These are phyloP conservation scores for Hoplodrina ambigua DNA, from an alignment of 2,888 invertebrate species.

Conservation along the genomic window DNA sequence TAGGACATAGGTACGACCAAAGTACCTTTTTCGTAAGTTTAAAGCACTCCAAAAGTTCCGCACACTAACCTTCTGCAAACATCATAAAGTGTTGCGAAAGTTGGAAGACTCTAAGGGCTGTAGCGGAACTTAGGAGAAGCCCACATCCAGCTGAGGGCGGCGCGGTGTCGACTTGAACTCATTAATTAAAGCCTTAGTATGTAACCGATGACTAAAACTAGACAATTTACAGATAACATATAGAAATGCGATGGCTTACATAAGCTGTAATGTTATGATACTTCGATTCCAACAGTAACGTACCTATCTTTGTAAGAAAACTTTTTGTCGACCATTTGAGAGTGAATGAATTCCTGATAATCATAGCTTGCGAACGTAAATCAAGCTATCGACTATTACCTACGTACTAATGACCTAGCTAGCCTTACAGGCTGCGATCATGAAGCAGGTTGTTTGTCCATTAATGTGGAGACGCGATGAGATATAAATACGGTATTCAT, in stretches of 20 bases:
- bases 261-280: neutral
- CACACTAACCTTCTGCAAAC: constrained; percentile 3
- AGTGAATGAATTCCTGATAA: constrained; percentile 8
- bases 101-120: constrained; percentile 3
- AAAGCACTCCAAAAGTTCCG: constrained; percentile 9
- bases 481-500: neutral
- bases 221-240: too few relatives aligned
- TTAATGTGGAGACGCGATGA: neutral
- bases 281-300: neutral
- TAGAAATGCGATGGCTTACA: neutral
- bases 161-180: neutral
- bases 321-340: neutral
- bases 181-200: neutral
- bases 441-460: neutral
- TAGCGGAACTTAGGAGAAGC: neutral
- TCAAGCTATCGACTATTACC: too few relatives aligned
- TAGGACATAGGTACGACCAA: neutral
- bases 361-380: neutral
- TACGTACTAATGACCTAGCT: constrained; percentile 2
- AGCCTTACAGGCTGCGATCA: neutral
- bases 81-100: constrained; percentile 21
- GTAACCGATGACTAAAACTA: neutral
- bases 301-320: neutral
- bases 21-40: constrained; percentile 15
- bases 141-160: neutral